phyloP scores from a whole-genome alignment of 2,113 vertebrate genomes.

The Nestor notabilis region DNA sequence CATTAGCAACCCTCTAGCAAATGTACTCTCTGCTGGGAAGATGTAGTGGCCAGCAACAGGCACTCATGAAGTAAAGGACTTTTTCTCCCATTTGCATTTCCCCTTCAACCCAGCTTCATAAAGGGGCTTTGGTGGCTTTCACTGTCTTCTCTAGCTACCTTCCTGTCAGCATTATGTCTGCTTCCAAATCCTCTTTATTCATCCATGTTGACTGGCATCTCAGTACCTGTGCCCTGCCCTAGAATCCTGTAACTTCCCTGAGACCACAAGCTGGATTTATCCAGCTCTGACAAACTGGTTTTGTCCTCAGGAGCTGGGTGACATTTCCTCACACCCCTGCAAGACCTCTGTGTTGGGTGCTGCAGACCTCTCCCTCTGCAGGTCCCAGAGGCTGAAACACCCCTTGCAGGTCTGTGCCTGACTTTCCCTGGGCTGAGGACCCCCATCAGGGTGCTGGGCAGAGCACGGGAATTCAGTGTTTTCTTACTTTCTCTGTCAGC shows the following conservation, averaged over 20 bases:
- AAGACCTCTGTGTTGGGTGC: background rate
- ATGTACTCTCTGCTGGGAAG: background rate
- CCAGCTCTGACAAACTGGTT: background rate
- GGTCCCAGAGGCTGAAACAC: background rate
- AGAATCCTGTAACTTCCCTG: background rate
- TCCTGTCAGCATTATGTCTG: background rate
- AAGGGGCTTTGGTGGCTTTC: background rate
- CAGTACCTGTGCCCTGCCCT: background rate
- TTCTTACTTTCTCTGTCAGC: background rate
- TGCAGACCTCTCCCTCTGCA: background rate
- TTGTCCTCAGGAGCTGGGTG: background rate
- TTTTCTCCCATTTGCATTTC: background rate
- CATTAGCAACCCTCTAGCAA: background rate
- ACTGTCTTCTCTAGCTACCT: background rate
- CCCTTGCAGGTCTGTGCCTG: background rate
- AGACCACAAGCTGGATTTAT: background rate
- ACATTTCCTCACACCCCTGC: background rate
- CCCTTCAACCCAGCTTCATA: background rate
- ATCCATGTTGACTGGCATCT: background rate
- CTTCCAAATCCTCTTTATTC: background rate
- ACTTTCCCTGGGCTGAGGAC: background rate
- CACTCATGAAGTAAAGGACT: background rate
- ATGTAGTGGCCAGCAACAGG: background rate
- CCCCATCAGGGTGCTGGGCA: accelerated
- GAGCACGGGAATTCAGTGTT: background rate